Evolutionary conservation across 2,113 vertebrate species (phyloP), one percentile per base, ranked within the genome.

Genomic region (Hiodon alosoides): DNA sequence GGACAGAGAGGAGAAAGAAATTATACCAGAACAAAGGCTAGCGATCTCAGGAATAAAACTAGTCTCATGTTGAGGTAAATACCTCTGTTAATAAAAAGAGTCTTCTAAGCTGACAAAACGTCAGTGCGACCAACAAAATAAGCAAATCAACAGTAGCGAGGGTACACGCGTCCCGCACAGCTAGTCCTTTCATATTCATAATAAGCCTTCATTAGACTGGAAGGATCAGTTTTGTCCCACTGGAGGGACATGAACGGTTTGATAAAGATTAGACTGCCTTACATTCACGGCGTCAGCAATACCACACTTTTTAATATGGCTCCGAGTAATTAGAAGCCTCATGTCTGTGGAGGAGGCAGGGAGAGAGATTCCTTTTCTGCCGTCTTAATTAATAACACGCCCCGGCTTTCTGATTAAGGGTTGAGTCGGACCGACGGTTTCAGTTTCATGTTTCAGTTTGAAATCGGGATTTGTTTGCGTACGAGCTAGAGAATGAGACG

Each of bases 101-200:
- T 51, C 51, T 50, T 76, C 7, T 67, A 64, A 65, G 68, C 46
- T 75, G 65, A 67, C 73, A 59, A 68, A 67, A 58, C 50, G 64
- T 17, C 73, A 67, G 52, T 16, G 6, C 11, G 61, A 65, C 31
- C 31, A 31, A 31, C 31, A 31, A 52, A 57, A 74, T 31, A 58
- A 59, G 67, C 47, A 67, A 16, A 46, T 10, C 1, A 4, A 14
- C 4, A 9, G 9, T 6, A 47, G 16, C 53, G 67, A 14, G 17
- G 4, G 9, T 7, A 74, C 46, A 50, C 7, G 50, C 31, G n/a
- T 46, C 16, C 31, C 52, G 50, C 13, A 17, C 64, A 67, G 31
- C 57, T 57, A 58, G 31, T 46, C 58, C 51, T 53, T 52, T 9
- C 48, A 57, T 48, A 16, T 7, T 74, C 53, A 47, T 48, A 74